Base-by-base conservation (phyloP, 2,888 invertebrate species). In the Alcis repandata region DNA sequence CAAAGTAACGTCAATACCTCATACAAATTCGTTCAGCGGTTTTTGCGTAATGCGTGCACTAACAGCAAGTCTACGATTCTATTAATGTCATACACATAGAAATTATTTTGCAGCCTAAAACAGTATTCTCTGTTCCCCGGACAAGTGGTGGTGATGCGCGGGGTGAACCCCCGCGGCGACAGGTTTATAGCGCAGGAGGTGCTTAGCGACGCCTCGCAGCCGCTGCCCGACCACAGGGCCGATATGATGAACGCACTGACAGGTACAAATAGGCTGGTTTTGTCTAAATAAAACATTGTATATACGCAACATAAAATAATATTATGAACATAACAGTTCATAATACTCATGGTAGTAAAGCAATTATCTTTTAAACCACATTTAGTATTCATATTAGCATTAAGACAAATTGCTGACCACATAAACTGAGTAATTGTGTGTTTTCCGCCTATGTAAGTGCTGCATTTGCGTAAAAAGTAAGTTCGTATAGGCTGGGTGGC, bases 51-150 rank as follows among this genome's bases (percentile, higher is more conserved):
- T n/a, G n/a, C n/a, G n/a, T n/a, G n/a, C n/a, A n/a, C n/a, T n/a
- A n/a, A n/a, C n/a, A n/a, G n/a, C n/a, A n/a, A n/a, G n/a, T n/a
- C n/a, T n/a, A n/a, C n/a, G n/a, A n/a, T n/a, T n/a, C n/a, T n/a
- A n/a, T n/a, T n/a, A n/a, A n/a, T n/a, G n/a, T n/a, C n/a, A n/a
- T 27, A 27, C 6, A 27, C 27, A 27, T 27, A 27, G 38, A 17
- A 27, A 2, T 27, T 41, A 8, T 32, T 45, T 48, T 15, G 40
- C 80, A 93, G 92, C 70, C 70, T 92, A 63, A 87, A 94, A 53
- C 94, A 94, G 70, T 97, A 95, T 81, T 95, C 96, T 0, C 80
- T 97, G 66, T 97, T 96, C 82, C 96, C 97, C 20, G 97, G 98
- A 0, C 97, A 97, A 93, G 94, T 96, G 53, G 95, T 97, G 10